These are phyloP conservation scores for Atta cephalotes DNA, from an alignment of 1,140 invertebrate genomes.

Conservation along the genomic window DNA sequence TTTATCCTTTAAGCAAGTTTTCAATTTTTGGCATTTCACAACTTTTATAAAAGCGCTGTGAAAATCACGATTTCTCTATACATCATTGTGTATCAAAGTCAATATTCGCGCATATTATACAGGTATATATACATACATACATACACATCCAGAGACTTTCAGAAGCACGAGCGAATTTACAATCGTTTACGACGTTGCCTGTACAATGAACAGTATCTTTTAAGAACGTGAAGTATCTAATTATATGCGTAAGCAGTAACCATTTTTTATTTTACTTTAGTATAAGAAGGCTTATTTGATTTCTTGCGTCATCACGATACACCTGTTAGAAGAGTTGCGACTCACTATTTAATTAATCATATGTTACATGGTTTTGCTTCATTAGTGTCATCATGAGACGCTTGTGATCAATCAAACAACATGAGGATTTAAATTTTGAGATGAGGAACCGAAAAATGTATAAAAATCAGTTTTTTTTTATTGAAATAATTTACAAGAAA, in stretches of 20 bases:
- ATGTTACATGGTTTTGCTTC: background rate
- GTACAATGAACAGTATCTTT: background rate
- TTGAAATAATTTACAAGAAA: background rate
- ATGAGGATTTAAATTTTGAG: background rate
- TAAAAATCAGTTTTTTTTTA: slow-evolving; percentile 1
- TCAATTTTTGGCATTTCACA: background rate
- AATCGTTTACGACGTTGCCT: background rate
- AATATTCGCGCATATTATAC: background rate
- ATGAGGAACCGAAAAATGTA: background rate
- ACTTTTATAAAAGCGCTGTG: background rate
- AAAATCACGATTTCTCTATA: background rate
- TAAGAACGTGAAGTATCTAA: background rate
- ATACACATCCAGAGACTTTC: background rate
- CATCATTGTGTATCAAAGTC: background rate
- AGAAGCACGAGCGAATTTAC: background rate
- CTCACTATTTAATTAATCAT: slow-evolving; percentile 32
- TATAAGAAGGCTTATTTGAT: slow-evolving; percentile 8
- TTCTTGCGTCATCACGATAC: slow-evolving; percentile 1
- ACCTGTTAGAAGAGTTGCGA: background rate
- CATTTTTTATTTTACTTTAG: slow-evolving; percentile 10
- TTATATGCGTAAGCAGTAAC: background rate
- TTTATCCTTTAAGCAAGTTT: background rate
- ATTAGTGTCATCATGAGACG: background rate
- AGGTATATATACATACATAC: background rate
- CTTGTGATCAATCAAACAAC: slow-evolving; percentile 21